phyloP scores from a whole-genome alignment of 2,113 vertebrate species.

The Corynorhinus townsendii region DNA sequence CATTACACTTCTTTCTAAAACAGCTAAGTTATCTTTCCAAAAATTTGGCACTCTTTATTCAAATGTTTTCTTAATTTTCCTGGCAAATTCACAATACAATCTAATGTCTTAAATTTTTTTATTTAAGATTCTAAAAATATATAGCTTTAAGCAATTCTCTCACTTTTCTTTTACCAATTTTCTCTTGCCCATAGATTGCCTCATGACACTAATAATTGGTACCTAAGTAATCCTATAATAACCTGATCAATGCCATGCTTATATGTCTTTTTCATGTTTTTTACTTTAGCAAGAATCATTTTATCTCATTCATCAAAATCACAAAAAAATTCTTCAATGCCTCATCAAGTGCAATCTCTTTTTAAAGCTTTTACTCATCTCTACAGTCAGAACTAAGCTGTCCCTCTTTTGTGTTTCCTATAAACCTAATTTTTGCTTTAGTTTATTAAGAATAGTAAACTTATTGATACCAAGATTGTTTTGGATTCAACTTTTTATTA shows the following conservation, averaged over 20 bases:
- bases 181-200: not conserved
- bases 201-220: not conserved
- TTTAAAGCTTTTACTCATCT: not conserved
- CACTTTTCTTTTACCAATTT: not conserved
- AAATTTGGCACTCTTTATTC: not conserved
- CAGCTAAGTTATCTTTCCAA: not conserved
- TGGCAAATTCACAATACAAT: not conserved
- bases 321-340: not conserved
- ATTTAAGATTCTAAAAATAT: constrained; percentile 1
- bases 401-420: not conserved
- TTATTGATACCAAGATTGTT: not conserved
- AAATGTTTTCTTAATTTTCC: not conserved
- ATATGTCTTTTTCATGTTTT: not conserved
- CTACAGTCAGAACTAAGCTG: not conserved
- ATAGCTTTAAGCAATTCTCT: not conserved
- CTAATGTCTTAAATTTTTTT: not conserved
- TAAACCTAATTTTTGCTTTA: not conserved
- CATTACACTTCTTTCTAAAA: not conserved
- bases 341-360: not conserved
- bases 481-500: not conserved
- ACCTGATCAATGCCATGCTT: not conserved
- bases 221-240: not conserved
- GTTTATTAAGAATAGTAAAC: not conserved
- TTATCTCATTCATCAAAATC: not conserved
- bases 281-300: not conserved